These are phyloP conservation scores for Borostomias antarcticus DNA, from an alignment of 2,797 vertebrate species.

Conservation along the genomic window DNA sequence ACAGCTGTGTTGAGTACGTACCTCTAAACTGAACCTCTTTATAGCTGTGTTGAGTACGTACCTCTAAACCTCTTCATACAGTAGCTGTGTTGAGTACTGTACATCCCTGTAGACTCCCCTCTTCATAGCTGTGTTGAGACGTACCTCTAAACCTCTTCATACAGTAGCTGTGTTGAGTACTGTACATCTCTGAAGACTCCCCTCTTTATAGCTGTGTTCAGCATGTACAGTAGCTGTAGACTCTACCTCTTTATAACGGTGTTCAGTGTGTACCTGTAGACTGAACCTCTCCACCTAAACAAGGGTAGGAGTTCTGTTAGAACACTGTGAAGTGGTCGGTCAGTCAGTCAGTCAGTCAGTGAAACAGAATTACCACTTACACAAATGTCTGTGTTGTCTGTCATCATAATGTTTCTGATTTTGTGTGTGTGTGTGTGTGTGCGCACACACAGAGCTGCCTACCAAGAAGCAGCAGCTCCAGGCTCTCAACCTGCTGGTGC, in stretches of 20 bases:
- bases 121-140: background rate
- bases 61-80: background rate
- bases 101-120: too few relatives aligned
- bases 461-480: conserved; percentile 91
- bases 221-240: background rate
- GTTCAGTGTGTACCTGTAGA: too few relatives aligned
- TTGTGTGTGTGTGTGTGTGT: background rate
- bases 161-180: background rate
- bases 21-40: background rate
- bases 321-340: too few relatives aligned
- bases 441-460: conserved; percentile 80
- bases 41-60: background rate
- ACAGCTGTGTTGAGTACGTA: background rate
- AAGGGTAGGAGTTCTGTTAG: too few relatives aligned
- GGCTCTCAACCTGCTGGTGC: conserved; percentile 92
- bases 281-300: too few relatives aligned
- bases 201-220: background rate
- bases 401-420: too few relatives aligned
- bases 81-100: background rate
- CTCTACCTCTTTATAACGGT: too few relatives aligned
- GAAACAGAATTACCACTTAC: too few relatives aligned
- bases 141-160: background rate
- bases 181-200: too few relatives aligned
- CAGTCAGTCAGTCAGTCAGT: too few relatives aligned
- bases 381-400: too few relatives aligned